Conservation (phyloP, 2,888 invertebrate species). For the Hirtodrosophila alboralis region DNA sequence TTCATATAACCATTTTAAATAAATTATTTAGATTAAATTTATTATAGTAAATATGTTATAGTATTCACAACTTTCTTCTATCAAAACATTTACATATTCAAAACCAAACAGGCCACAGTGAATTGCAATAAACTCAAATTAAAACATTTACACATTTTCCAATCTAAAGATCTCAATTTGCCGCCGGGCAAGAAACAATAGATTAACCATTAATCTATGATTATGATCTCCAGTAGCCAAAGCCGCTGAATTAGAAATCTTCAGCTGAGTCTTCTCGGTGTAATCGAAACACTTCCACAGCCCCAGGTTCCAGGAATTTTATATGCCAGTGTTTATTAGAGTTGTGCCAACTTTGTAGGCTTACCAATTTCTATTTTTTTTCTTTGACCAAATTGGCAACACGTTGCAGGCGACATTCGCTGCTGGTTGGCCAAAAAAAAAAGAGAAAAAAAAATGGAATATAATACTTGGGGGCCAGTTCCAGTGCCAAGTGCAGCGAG, state of each 20-base stretch:
- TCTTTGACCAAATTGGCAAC: conserved; percentile 47
- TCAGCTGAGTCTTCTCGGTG: conserved; percentile 8
- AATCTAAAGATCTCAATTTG: conserved; percentile 5
- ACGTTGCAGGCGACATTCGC: conserved; percentile 32
- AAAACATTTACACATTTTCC: conserved; percentile 49
- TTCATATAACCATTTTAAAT: too few relatives aligned
- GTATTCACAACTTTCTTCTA: too few relatives aligned
- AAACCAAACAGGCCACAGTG: conserved; percentile 3
- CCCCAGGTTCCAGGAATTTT: conserved; percentile 51
- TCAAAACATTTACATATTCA: background rate
- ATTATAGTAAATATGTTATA: too few relatives aligned
- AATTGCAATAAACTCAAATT: conserved; percentile 48
- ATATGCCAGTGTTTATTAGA: conserved; percentile 53
- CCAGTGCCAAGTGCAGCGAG: conserved; percentile 71
- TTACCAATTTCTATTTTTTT: conserved; percentile 4
- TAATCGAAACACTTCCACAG: conserved; percentile 50
- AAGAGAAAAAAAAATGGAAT: too few relatives aligned
- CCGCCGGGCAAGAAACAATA: conserved; percentile 23
- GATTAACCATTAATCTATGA: conserved; percentile 46
- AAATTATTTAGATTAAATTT: too few relatives aligned
- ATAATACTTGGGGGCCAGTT: conserved; percentile 25
- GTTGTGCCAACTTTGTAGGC: conserved; percentile 22
- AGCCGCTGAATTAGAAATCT: conserved; percentile 14
- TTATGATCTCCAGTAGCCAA: conserved; percentile 36
- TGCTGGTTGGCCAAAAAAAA: conserved; percentile 33